phyloP scores from a whole-genome alignment of 2,113 vertebrate genomes.

The Vireo altiloquus region DNA sequence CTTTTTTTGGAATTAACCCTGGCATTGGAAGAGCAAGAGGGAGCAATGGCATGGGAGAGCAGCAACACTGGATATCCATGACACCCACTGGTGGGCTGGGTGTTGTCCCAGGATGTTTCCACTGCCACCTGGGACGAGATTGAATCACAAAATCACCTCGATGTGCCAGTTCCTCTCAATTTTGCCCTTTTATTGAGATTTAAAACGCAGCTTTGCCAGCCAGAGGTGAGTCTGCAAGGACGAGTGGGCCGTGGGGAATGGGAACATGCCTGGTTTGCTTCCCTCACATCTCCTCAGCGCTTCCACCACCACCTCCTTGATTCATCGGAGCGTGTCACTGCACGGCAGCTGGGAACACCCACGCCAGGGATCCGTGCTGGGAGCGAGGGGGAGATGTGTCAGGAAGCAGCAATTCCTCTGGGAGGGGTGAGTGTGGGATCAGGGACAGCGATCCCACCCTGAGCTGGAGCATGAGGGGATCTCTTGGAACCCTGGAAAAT shows the following conservation, averaged over 20 bases:
- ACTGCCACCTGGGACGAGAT: background rate
- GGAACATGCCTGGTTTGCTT: background rate
- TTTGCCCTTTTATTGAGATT: background rate
- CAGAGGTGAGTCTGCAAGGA: background rate
- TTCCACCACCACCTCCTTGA: background rate
- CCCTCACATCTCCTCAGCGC: background rate
- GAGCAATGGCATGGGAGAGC: background rate
- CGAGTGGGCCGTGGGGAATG: background rate
- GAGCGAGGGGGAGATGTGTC: background rate
- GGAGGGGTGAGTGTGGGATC: fast-evolving
- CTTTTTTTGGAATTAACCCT: background rate
- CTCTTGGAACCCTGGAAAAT: no score
- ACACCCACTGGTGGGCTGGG: no score
- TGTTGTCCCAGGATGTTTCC: background rate
- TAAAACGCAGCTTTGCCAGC: background rate
- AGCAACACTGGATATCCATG: fast-evolving
- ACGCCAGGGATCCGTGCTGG: fast-evolving
- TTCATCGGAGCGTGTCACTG: background rate
- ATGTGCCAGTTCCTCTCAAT: background rate
- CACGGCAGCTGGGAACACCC: background rate
- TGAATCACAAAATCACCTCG: background rate
- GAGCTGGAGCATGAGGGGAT: background rate
- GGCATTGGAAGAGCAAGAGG: background rate
- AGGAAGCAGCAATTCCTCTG: background rate
- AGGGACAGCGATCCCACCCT: fast-evolving